Evolutionary conservation across 1,140 invertebrate genomes (phyloP).

Genomic region (Aphaenogaster ashmeadi): DNA sequence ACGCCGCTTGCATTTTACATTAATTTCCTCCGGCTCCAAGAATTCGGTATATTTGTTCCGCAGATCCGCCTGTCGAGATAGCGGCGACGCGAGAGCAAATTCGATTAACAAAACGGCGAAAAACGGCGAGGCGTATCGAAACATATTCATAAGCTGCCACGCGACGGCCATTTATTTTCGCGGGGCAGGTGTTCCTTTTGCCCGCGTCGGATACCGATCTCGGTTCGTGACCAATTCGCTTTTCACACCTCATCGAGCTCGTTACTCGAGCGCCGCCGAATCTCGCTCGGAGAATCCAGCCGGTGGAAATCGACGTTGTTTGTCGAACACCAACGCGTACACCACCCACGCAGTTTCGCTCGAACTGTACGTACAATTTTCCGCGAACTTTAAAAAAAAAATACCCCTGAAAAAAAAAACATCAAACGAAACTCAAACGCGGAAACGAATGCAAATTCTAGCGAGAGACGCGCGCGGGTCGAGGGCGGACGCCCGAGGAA

Average conservation of each 20-base stretch:
- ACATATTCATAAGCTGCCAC: slow-evolving; percentile 47
- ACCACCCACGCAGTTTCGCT: neutral
- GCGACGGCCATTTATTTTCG: slow-evolving; percentile 36
- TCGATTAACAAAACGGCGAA: slow-evolving; percentile 36
- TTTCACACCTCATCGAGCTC: slow-evolving; percentile 58
- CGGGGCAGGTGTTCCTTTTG: neutral
- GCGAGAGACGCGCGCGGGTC: neutral
- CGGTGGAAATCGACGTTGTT: neutral
- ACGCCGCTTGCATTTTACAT: neutral
- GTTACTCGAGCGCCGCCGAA: slow-evolving; percentile 13
- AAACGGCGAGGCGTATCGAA: slow-evolving; percentile 44
- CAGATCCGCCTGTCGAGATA: slow-evolving; percentile 27
- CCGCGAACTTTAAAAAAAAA: neutral
- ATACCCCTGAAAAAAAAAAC: neutral
- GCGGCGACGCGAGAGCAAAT: slow-evolving; percentile 4
- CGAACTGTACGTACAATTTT: neutral
- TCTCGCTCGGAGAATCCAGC: neutral
- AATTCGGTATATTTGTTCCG: neutral
- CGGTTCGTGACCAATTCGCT: slow-evolving; percentile 61
- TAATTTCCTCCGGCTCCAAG: neutral
- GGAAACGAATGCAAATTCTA: neutral
- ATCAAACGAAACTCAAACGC: neutral
- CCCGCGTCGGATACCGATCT: slow-evolving; percentile 44
- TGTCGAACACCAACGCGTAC: neutral
- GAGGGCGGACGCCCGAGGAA: neutral